Percentiles rank a stretch among this genome's conserved stretches.
These are phyloP conservation scores for Blera fallax DNA, from an alignment of 2,888 invertebrate species.

Conservation along the genomic window DNA sequence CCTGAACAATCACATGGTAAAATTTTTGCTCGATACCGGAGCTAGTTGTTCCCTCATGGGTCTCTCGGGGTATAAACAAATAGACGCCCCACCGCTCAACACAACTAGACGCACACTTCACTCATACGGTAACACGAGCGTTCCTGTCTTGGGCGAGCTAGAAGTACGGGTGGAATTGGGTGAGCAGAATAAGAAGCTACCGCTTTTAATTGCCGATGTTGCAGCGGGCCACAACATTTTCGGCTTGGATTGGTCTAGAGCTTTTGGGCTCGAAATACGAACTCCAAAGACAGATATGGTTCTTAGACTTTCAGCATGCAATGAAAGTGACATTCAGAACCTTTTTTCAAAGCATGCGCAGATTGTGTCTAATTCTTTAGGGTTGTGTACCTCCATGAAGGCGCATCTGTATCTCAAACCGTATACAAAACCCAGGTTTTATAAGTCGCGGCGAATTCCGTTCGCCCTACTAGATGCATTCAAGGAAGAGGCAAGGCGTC, in stretches of 20 bases:
- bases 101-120: slow-evolving; percentile 2
- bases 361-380: neutral
- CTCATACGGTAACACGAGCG: neutral
- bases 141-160: neutral
- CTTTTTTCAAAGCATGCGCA: neutral
- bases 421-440: slow-evolving; percentile 66
- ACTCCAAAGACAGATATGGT: neutral
- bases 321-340: neutral
- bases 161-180: neutral
- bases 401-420: slow-evolving; percentile 69
- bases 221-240: neutral
- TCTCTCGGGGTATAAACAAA: neutral
- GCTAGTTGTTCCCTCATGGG: slow-evolving; percentile 20
- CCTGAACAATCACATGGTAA: too few species aligned
- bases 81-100: too few species aligned
- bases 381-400: slow-evolving; percentile 1
- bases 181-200: neutral
- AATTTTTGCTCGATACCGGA: neutral
- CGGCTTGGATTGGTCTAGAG: slow-evolving; percentile 9
- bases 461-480: slow-evolving; percentile 66
- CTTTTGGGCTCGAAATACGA: slow-evolving; percentile 14
- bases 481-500: slow-evolving; percentile 68
- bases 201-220: neutral
- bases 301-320: neutral
- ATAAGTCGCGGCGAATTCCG: slow-evolving; percentile 73